Percentiles rank a stretch among this genome's conserved stretches.
Conservation (phyloP, 2,113 vertebrate species). For the Campylomormyrus numenius region DNA sequence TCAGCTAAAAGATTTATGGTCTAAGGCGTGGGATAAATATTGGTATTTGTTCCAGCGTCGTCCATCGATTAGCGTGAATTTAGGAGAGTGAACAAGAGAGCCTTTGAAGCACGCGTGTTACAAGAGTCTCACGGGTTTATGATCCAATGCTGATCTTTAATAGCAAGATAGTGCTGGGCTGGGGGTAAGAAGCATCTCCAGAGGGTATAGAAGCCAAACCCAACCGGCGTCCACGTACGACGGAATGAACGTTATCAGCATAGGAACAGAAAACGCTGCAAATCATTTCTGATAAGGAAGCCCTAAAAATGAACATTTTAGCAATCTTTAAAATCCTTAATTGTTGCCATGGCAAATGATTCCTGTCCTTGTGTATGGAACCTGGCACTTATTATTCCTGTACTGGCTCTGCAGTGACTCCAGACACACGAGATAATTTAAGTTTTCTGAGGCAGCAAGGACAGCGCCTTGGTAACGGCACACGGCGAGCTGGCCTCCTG, state of each 20-base stretch:
- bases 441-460: not conserved
- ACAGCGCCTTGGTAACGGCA: not conserved
- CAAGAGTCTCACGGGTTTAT: not conserved
- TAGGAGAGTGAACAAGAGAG: not conserved
- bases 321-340: constrained; percentile 1
- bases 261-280: not conserved
- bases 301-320: not conserved
- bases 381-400: not conserved
- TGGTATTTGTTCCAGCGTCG: not conserved
- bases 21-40: not conserved
- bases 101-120: not conserved
- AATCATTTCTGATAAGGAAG: not conserved
- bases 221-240: not conserved
- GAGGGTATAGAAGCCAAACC: not conserved
- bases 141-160: not conserved
- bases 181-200: not conserved
- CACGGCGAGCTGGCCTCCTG: not conserved
- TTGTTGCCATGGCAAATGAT: constrained; percentile 19
- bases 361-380: constrained; percentile 4
- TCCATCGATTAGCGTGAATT: not conserved
- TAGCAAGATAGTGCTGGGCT: not conserved
- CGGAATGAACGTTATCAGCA: not conserved
- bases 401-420: not conserved
- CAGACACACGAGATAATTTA: not conserved
- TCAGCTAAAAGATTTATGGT: not conserved